Evolutionary conservation across 2,888 invertebrate genomes (phyloP).

Genomic region (Zhengitettix transpicula): DNA sequence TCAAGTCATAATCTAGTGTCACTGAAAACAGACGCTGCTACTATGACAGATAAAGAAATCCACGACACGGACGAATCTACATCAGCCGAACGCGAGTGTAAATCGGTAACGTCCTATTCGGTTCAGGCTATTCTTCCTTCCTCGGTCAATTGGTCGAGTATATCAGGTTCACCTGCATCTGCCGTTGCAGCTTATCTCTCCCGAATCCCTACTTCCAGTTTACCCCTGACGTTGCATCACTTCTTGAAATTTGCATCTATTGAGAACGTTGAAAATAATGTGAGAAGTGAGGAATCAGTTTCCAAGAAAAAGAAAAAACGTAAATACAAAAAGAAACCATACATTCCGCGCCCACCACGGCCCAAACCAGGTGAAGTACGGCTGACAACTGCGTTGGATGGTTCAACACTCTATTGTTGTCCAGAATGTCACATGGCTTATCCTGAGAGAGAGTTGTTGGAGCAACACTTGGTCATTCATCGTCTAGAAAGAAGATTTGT

Average conservation of each 20-base stretch:
- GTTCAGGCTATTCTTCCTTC: no score
- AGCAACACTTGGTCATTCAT: constrained; percentile 50
- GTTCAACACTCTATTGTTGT: constrained; percentile 58
- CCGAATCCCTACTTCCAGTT: constrained; percentile 31
- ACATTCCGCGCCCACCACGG: constrained; percentile 46
- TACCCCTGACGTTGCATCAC: constrained; percentile 41
- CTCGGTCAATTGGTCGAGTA: no score
- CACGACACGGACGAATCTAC: no score
- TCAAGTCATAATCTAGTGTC: no score
- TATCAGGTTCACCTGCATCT: constrained; percentile 21
- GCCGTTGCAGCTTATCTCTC: constrained; percentile 34
- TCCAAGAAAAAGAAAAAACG: constrained; percentile 46
- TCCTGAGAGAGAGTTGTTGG: constrained; percentile 59
- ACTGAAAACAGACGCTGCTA: no score
- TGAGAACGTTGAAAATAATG: background rate
- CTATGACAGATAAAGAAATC: no score
- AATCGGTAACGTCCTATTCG: no score
- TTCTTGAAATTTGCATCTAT: constrained; percentile 36
- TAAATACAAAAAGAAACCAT: constrained; percentile 62
- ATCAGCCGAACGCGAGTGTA: no score
- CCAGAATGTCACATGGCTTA: constrained; percentile 71
- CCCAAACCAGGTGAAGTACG: constrained; percentile 71
- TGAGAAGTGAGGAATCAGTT: constrained; percentile 5
- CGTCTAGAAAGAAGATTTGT: constrained; percentile 48
- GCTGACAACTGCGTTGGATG: constrained; percentile 57